Evolutionary conservation across 2,888 invertebrate species (phyloP).

Genomic region (Himalopsyche anomala): DNA sequence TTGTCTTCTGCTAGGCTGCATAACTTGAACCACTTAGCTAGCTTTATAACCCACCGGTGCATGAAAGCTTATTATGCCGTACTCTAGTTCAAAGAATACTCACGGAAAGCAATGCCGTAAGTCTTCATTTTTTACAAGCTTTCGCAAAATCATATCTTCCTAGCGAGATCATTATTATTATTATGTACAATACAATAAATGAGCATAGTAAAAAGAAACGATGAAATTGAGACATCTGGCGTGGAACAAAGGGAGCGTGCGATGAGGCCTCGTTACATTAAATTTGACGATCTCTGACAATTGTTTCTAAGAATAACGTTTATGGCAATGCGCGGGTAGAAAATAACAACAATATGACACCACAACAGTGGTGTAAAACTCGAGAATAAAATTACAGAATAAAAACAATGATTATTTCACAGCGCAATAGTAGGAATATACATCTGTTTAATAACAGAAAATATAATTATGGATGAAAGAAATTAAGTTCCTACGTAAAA

Average conservation of each 20-base stretch:
- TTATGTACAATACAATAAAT: conserved; percentile 14
- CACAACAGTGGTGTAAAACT: not conserved
- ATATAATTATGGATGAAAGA: too few species aligned
- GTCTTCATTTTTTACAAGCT: conserved; percentile 12
- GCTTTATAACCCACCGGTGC: not conserved
- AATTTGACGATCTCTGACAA: conserved; percentile 30
- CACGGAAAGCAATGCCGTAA: not conserved
- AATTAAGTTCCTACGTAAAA: too few species aligned
- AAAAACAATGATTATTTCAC: too few species aligned
- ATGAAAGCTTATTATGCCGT: not conserved
- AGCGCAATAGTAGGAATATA: too few species aligned
- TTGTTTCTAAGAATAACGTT: conserved; percentile 30
- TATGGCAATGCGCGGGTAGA: not conserved
- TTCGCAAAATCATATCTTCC: not conserved
- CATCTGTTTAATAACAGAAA: too few species aligned
- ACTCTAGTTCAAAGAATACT: conserved; percentile 8
- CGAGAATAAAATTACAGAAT: not conserved
- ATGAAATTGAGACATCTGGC: conserved; percentile 30
- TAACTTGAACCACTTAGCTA: not conserved
- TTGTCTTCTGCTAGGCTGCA: not conserved
- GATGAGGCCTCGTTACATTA: conserved; percentile 10
- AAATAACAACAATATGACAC: conserved; percentile 20
- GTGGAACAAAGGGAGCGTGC: conserved; percentile 11
- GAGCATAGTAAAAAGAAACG: conserved; percentile 14
- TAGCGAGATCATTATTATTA: conserved; percentile 3